Evolutionary conservation across 1,140 invertebrate species (phyloP).

Genomic region (Acromyrmex heyeri): DNA sequence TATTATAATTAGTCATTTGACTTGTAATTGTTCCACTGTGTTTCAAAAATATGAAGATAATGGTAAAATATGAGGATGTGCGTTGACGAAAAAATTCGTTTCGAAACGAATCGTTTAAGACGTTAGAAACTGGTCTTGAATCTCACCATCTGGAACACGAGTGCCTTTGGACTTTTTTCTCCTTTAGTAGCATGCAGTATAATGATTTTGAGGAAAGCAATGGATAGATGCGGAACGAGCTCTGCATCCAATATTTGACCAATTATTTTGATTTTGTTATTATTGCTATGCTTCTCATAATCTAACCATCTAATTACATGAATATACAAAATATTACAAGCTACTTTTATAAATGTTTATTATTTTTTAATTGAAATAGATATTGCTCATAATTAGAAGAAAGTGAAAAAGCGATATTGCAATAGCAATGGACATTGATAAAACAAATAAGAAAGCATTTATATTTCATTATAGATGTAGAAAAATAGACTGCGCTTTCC

Average conservation of each 20-base stretch:
- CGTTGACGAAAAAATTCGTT: slow-evolving; percentile 40
- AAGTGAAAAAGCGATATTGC: not conserved
- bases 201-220: slow-evolving; percentile 51
- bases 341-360: not conserved
- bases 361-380: not conserved
- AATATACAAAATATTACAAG: not conserved
- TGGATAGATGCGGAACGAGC: slow-evolving; percentile 52
- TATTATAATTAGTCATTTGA: slow-evolving; percentile 18
- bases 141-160: slow-evolving; percentile 61
- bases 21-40: not conserved
- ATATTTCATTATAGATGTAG: not conserved
- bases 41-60: not conserved
- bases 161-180: slow-evolving; percentile 39
- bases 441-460: not conserved
- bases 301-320: not conserved
- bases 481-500: too few relatives aligned
- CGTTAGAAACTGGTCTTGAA: slow-evolving; percentile 53
- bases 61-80: not conserved
- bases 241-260: not conserved
- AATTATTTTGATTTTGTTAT: not conserved
- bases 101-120: slow-evolving; percentile 33
- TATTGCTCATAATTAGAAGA: not conserved
- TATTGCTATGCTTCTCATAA: not conserved
- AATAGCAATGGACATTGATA: not conserved
- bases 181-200: not conserved